Evolutionary conservation across 2,888 invertebrate species (phyloP), one percentile per base, ranked within the genome.

Genomic region (Oscheius sp.): DNA sequence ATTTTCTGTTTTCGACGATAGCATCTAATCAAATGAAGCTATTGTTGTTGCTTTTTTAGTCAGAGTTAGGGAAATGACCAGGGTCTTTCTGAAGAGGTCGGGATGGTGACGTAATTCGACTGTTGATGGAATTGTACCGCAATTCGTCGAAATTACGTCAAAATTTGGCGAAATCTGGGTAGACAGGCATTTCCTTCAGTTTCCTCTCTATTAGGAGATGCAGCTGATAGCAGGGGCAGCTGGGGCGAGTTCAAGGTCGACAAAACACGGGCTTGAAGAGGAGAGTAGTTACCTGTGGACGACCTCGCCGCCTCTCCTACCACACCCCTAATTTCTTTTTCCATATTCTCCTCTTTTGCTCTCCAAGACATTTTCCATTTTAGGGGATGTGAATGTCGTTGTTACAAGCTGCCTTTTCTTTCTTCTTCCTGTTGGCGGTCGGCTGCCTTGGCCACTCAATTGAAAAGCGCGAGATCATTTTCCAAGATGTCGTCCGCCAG

Each of bases 401-500:
- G 7, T 6, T n/a, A 2, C 12, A 9, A 29, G 6, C 27, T 53
- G 35, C 35, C 35, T 9, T 35, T 35, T 9, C 35, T 9, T 41
- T 56, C 16, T 16, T 56, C 7, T n/a, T 69, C 35, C 27, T 69
- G n/a, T 13, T 55, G 27, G 35, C 52, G 27, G 35, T 12, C 18
- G 52, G 52, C 55, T 45, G 41, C 56, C 46, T 52, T 7, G 55
- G 43, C 16, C 59, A 61, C 59, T 27, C 49, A 7, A 59, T 52
- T 45, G 59, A 70, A 5, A 61, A 59, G n/a, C 46, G 59, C 25
- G 43, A 70, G 6, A 45, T 58, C 13, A 29, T 55, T 12, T 71
- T 53, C 66, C 52, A 74, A 73, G 81, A 80, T 43, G 72, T 83
- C 18, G 80, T 86, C 58, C 75, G 78, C 58, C 86, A 86, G 64